Evolutionary conservation across 2,888 invertebrate species (phyloP).

Genomic region (Heliconius charithonia): DNA sequence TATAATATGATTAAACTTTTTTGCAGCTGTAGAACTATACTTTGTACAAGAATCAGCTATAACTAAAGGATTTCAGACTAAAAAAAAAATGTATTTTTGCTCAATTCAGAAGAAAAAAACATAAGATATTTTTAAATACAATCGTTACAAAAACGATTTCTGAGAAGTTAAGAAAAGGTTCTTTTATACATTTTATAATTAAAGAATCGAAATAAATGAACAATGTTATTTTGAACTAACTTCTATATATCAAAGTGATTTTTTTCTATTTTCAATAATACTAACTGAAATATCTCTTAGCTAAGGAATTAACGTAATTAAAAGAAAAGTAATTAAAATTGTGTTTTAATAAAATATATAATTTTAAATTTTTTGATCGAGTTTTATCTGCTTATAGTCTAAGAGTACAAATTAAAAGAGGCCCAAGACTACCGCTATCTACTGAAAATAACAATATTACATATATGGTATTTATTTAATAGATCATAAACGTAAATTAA

Average conservation of each 20-base stretch:
- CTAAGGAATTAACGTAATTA: background rate
- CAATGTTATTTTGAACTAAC: background rate
- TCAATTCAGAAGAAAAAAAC: background rate
- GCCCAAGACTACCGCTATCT: no score
- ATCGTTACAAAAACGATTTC: background rate
- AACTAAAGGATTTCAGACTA: background rate
- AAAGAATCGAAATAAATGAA: background rate
- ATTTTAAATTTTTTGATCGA: no score
- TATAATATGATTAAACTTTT: no score
- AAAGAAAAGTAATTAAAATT: background rate
- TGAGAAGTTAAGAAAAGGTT: background rate
- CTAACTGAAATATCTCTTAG: background rate
- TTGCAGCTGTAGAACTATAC: no score
- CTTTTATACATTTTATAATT: background rate
- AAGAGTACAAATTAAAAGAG: no score
- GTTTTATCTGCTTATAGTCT: no score
- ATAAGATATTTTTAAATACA: background rate
- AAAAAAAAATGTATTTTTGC: no score
- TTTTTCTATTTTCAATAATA: background rate
- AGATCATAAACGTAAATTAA: no score
- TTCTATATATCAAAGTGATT: background rate
- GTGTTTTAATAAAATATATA: no score
- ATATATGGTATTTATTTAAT: no score
- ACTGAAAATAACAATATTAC: no score
- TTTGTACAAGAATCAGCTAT: no score